Conservation (phyloP, 2,797 vertebrate species). For the Anabacerthia variegaticeps region DNA sequence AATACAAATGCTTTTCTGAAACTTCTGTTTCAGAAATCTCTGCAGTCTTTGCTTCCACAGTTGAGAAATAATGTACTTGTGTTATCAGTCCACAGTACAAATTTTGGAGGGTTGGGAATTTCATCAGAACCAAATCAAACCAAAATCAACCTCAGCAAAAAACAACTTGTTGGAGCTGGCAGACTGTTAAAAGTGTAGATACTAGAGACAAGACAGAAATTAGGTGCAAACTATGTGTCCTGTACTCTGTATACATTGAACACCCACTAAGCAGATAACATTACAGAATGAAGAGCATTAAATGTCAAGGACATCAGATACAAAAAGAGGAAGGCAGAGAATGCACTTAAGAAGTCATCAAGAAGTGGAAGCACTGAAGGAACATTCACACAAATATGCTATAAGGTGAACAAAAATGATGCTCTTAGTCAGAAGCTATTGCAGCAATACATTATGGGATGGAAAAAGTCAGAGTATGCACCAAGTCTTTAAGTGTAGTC, state of each 20-base stretch:
- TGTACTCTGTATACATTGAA: not conserved
- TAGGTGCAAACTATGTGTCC: not conserved
- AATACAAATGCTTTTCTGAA: not conserved
- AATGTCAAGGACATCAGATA: not conserved
- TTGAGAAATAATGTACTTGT: not conserved
- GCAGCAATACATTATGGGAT: not conserved
- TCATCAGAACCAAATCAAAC: not conserved
- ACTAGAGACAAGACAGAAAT: not conserved
- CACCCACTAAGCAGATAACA: not conserved
- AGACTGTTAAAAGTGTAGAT: not conserved
- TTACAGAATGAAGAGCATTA: not conserved
- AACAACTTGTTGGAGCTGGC: not conserved
- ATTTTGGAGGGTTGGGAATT: not conserved
- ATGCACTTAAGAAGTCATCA: not conserved
- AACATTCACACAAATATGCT: not conserved
- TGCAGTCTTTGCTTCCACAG: not conserved
- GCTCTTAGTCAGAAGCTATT: not conserved
- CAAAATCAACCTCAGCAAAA: not conserved
- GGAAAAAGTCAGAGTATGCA: not conserved
- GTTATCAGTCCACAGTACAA: not conserved
- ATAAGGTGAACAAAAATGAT: not conserved
- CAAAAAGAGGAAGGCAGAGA: not conserved
- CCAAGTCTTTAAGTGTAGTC: not conserved
- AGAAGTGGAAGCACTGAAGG: not conserved
- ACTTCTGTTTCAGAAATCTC: not conserved